phyloP scores from a whole-genome alignment of 2,113 vertebrate species.

The Pristiophorus japonicus region DNA sequence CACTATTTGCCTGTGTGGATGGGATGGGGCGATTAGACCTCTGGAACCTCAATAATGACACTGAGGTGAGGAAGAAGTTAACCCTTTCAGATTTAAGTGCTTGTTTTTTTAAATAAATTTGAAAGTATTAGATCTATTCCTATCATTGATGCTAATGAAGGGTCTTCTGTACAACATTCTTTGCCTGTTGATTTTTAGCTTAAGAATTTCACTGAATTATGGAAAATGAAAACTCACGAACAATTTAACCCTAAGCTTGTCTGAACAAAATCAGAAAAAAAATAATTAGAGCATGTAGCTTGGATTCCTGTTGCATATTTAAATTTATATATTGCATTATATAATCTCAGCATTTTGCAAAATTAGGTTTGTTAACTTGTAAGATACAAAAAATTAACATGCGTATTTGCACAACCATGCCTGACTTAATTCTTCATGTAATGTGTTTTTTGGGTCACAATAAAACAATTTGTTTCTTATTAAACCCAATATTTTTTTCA shows the following conservation, averaged over 20 bases:
- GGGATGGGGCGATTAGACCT: slow-evolving; percentile 93
- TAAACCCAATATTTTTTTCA: background rate
- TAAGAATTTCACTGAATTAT: background rate
- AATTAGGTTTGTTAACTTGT: background rate
- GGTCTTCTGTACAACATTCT: background rate
- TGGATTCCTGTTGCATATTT: background rate
- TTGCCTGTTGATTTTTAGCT: background rate
- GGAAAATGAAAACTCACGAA: background rate
- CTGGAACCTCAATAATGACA: slow-evolving; percentile 97
- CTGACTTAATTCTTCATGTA: background rate
- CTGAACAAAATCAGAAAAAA: too few relatives aligned
- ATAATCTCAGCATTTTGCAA: background rate
- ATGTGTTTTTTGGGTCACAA: background rate
- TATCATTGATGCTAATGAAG: background rate
- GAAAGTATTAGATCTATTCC: background rate
- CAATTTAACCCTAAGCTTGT: background rate
- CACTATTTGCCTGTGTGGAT: slow-evolving; percentile 87
- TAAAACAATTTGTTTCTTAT: background rate
- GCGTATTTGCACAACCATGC: background rate
- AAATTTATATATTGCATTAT: background rate
- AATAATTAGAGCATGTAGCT: background rate
- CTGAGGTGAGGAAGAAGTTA: slow-evolving; percentile 71
- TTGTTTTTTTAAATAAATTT: background rate
- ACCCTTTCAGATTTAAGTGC: slow-evolving; percentile 32
- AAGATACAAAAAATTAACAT: background rate